Conservation (phyloP, 2,113 vertebrate species). For the Eretmochelys imbricata region DNA sequence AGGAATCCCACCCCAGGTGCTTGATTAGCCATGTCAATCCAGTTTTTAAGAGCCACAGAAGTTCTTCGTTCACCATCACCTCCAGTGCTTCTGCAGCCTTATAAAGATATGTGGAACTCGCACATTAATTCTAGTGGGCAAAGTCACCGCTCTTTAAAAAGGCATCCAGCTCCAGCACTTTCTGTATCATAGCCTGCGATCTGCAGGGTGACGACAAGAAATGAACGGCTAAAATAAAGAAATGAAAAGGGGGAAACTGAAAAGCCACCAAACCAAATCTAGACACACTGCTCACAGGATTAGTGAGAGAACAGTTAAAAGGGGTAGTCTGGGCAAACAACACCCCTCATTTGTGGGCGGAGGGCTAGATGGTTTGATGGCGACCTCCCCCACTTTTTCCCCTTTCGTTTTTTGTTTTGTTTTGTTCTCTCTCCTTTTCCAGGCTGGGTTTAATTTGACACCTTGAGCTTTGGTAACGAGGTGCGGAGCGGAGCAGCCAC, state of each 20-base stretch:
- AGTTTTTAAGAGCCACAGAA: not conserved
- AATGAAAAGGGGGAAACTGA: not conserved
- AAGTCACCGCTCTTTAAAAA: not conserved
- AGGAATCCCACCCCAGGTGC: not conserved
- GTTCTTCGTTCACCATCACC: not conserved
- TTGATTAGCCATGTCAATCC: not conserved
- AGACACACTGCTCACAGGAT: not conserved
- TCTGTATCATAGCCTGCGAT: not conserved
- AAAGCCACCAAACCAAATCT: not conserved
- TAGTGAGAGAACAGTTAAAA: too few relatives aligned
- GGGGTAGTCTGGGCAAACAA: not conserved
- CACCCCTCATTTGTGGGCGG: not conserved
- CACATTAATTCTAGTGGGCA: not conserved
- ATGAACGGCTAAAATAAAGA: not conserved
- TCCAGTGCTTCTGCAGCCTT: not conserved
- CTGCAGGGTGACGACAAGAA: not conserved
- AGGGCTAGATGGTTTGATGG: not conserved
- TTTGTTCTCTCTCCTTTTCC: slow-evolving; percentile 76
- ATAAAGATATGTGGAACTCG: not conserved
- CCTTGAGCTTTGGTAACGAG: slow-evolving; percentile 95
- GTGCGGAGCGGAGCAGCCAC: slow-evolving; percentile 87
- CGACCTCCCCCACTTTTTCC: not conserved
- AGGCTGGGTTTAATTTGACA: slow-evolving; percentile 96
- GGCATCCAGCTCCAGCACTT: not conserved
- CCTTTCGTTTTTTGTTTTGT: not conserved